These are phyloP conservation scores for Trachymyrmex septentrionalis DNA, from an alignment of 1,140 invertebrate species.

Conservation along the genomic window DNA sequence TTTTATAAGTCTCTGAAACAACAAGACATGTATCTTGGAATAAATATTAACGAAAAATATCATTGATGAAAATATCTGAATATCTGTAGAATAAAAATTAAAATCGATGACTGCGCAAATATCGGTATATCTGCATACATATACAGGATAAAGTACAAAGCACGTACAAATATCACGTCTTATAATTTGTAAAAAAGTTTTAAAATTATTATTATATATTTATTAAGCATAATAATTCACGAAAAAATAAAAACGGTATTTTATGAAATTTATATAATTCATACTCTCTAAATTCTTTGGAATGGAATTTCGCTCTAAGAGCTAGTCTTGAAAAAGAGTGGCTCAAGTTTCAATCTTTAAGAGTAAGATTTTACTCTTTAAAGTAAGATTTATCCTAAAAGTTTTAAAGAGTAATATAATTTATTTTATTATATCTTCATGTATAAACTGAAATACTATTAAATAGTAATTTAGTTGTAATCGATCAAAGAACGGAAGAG, in stretches of 20 bases:
- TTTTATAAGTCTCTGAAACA: conserved; percentile 90
- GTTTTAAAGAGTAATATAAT: not conserved
- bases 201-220: not conserved
- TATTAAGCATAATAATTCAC: not conserved
- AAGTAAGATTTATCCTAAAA: too few species aligned
- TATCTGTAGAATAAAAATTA: not conserved
- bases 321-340: too few species aligned
- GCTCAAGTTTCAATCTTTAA: too few species aligned
- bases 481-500: too few species aligned
- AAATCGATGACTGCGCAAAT: not conserved
- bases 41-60: too few species aligned
- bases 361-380: too few species aligned
- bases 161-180: not conserved
- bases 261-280: not conserved
- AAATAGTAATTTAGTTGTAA: too few species aligned
- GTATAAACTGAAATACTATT: not conserved
- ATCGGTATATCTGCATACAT: not conserved
- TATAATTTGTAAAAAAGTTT: not conserved
- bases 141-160: not conserved
- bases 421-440: not conserved
- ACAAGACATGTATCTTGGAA: conserved; percentile 74
- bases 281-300: too few species aligned
- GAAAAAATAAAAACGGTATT: not conserved
- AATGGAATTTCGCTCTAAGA: too few species aligned
- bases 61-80: not conserved